phyloP scores from a whole-genome alignment of 1,140 invertebrate genomes.

The Phthorimaea operculella region DNA sequence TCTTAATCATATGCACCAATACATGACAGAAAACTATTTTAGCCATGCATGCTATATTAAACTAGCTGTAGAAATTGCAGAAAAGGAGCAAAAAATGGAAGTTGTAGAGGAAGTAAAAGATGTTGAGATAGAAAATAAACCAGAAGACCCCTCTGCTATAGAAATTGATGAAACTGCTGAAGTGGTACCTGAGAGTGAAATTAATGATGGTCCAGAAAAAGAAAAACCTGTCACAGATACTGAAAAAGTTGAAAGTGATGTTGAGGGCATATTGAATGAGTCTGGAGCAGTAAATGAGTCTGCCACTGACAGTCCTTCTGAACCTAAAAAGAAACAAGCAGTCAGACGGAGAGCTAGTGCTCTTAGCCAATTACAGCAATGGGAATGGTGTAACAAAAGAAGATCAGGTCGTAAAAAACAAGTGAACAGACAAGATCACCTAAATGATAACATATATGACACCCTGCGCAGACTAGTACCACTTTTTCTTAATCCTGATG shows the following conservation, averaged over 20 bases:
- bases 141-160: constrained; percentile 21
- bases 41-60: constrained; percentile 58
- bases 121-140: constrained; percentile 33
- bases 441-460: constrained; percentile 72
- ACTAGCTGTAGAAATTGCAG: constrained; percentile 38
- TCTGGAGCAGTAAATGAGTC: not conserved
- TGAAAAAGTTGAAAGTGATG: constrained; percentile 57
- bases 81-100: constrained; percentile 35
- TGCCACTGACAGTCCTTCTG: constrained; percentile 22
- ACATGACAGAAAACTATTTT: constrained; percentile 70
- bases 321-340: constrained; percentile 68
- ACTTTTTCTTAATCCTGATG: constrained; percentile 42
- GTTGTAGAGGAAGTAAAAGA: constrained; percentile 30
- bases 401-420: constrained; percentile 72
- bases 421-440: constrained; percentile 59
- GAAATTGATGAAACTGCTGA: constrained; percentile 35
- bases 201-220: constrained; percentile 52
- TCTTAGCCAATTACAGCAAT: constrained; percentile 74
- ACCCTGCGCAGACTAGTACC: constrained; percentile 73
- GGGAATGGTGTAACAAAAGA: constrained; percentile 79
- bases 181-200: constrained; percentile 52
- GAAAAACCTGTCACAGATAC: constrained; percentile 48
- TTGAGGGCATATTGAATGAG: constrained; percentile 14
- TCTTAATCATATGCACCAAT: constrained; percentile 75
- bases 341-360: constrained; percentile 75